Evolutionary conservation across 2,797 vertebrate genomes (phyloP).

Genomic region (Danio albolineatus): DNA sequence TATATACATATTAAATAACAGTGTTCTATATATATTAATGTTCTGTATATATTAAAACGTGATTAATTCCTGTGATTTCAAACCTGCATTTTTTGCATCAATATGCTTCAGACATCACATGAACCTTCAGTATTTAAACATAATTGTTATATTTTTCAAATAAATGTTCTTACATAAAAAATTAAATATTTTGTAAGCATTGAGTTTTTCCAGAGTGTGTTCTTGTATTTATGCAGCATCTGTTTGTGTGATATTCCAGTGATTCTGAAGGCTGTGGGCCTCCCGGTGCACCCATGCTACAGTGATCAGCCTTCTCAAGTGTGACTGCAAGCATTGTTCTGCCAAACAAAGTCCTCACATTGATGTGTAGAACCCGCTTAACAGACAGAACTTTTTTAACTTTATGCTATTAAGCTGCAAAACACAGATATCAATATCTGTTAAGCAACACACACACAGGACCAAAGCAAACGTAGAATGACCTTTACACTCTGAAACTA

Average conservation of each 20-base stretch:
- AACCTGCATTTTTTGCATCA: too few species aligned
- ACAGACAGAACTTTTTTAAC: slow-evolving; percentile 28
- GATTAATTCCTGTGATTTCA: too few species aligned
- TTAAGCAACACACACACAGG: not conserved
- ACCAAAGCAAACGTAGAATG: not conserved
- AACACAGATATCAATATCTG: slow-evolving; percentile 50
- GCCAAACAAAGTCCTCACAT: slow-evolving; percentile 93
- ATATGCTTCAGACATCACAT: too few species aligned
- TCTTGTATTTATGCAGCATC: slow-evolving; percentile 73
- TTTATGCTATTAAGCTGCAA: slow-evolving; percentile 34
- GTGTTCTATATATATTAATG: too few species aligned
- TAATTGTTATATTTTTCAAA: not conserved
- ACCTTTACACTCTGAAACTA: not conserved
- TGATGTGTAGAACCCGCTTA: slow-evolving; percentile 77
- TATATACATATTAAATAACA: too few species aligned
- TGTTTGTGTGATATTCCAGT: slow-evolving; percentile 82
- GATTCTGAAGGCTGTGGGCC: slow-evolving; percentile 80
- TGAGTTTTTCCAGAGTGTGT: slow-evolving; percentile 69
- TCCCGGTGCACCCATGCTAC: slow-evolving; percentile 77
- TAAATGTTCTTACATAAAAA: not conserved
- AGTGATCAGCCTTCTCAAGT: slow-evolving; percentile 88
- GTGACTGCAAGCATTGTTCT: slow-evolving; percentile 91
- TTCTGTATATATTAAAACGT: too few species aligned
- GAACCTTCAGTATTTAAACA: not conserved
- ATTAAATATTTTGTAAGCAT: slow-evolving; percentile 51